Conservation (phyloP, 2,797 vertebrate genomes). For the Acrocephalus scirpaceus region DNA sequence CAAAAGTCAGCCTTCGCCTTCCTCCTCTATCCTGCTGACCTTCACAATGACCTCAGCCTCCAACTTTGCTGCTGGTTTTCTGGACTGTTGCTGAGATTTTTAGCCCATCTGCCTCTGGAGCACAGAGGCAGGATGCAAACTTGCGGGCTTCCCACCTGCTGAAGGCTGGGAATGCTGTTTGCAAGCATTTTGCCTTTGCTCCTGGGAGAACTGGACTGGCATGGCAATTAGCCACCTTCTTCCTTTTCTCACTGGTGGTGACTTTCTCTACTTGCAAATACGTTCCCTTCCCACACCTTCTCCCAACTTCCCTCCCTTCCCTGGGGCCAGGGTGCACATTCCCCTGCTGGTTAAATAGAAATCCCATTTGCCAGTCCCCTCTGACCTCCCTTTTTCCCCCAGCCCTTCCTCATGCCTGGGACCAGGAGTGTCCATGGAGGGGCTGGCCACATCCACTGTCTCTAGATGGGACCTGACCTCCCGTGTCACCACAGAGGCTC, state of each 20-base stretch:
- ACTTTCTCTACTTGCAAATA: constrained; percentile 36
- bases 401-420: background rate
- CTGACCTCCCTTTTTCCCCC: background rate
- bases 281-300: constrained; percentile 50
- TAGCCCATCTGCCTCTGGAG: background rate
- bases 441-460: background rate
- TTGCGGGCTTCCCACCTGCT: background rate
- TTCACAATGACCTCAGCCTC: background rate
- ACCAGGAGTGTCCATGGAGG: background rate
- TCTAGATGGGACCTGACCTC: background rate
- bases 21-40: background rate
- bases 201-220: constrained; percentile 38
- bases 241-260: background rate
- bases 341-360: background rate
- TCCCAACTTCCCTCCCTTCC: constrained; percentile 18
- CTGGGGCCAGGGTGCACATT: constrained; percentile 14
- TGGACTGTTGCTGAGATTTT: background rate
- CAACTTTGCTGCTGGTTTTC: background rate
- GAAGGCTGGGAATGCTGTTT: background rate
- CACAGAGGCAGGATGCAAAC: background rate
- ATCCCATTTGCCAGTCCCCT: background rate
- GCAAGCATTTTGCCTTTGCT: background rate
- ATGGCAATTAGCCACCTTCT: constrained; percentile 19
- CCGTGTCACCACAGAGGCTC: background rate
- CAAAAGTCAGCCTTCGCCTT: background rate